Percentiles rank a stretch among this genome's conserved stretches.
Conservation (phyloP, 2,113 vertebrate species). For the Neomonachus schauinslandi region DNA sequence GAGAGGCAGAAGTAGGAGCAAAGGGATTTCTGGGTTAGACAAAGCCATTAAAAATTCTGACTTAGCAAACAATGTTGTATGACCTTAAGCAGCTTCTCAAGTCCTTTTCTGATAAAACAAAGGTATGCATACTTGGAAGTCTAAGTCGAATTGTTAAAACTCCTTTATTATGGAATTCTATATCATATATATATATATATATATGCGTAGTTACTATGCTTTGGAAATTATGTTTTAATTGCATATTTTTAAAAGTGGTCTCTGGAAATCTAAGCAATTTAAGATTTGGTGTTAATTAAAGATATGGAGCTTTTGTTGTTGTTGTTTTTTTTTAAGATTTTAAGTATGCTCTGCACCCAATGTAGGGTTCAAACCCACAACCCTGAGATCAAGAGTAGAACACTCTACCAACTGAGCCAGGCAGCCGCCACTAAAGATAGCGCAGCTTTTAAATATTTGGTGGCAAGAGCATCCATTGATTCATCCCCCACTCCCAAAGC, state of each 20-base stretch:
- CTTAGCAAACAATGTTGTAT: background rate
- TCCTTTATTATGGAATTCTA: background rate
- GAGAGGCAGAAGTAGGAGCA: background rate
- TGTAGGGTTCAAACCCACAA: background rate
- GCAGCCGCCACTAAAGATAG: background rate
- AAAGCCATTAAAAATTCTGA: background rate
- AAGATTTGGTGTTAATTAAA: background rate
- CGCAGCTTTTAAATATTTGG: background rate
- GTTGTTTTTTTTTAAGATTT: background rate
- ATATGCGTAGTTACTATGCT: background rate
- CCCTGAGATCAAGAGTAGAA: background rate
- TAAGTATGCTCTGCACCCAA: background rate
- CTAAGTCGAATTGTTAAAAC: background rate
- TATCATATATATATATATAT: too few species aligned
- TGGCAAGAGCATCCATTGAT: background rate
- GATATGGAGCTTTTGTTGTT: background rate
- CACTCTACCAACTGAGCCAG: background rate
- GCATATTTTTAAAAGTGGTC: background rate
- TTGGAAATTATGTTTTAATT: background rate
- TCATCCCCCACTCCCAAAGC: background rate
- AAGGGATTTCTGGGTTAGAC: background rate
- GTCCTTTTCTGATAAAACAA: slow-evolving; percentile 11
- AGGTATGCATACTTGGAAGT: background rate
- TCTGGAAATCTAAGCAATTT: background rate
- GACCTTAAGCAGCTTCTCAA: background rate